A percentile compares a stretch with the other conserved stretches of the same genome.
Evolutionary conservation across 2,888 invertebrate genomes (phyloP).

Genomic region (Drosophila aldrichi): DNA sequence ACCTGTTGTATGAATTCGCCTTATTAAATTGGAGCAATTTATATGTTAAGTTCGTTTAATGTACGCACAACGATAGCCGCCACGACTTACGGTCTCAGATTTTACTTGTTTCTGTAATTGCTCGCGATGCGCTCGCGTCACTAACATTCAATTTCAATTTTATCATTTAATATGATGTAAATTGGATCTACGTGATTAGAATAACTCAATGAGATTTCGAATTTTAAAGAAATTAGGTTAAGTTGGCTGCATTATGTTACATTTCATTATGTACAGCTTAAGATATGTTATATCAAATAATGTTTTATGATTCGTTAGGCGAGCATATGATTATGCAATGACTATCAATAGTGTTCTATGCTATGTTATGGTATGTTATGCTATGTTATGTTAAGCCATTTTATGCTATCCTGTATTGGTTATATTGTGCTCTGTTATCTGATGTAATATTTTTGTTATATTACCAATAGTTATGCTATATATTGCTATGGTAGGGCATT

Average conservation of each 20-base stretch:
- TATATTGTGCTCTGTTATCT: too few species aligned
- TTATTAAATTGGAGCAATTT: slow-evolving; percentile 26
- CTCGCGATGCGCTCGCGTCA: not conserved
- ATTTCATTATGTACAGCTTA: not conserved
- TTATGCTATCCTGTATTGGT: too few species aligned
- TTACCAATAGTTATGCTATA: too few species aligned
- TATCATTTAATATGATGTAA: not conserved
- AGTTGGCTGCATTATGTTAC: not conserved
- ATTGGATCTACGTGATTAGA: not conserved
- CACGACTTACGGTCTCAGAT: not conserved
- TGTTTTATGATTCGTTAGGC: not conserved
- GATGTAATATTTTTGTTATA: too few species aligned
- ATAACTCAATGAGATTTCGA: not conserved
- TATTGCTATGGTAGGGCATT: too few species aligned
- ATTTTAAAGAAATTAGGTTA: not conserved
- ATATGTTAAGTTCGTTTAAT: slow-evolving; percentile 14
- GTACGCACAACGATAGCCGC: not conserved
- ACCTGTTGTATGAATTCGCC: slow-evolving; percentile 23
- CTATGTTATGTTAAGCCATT: not conserved
- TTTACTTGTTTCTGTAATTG: not conserved
- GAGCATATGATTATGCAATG: not conserved
- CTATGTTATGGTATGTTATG: not conserved
- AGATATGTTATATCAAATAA: not conserved
- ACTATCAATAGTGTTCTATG: not conserved
- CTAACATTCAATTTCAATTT: not conserved